phyloP scores from a whole-genome alignment of 2,797 vertebrate genomes.

The Arnoldichthys spilopterus region DNA sequence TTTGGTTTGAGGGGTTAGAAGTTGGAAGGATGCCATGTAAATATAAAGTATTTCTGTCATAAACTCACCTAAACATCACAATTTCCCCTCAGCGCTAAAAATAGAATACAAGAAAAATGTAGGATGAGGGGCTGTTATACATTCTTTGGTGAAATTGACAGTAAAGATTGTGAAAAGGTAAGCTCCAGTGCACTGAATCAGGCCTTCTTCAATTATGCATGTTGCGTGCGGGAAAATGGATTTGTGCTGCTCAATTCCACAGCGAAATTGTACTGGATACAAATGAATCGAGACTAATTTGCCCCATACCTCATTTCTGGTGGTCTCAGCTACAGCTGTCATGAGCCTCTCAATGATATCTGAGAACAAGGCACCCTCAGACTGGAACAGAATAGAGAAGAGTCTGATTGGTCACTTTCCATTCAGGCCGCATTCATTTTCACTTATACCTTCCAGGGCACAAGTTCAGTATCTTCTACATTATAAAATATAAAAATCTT shows the following conservation, averaged over 20 bases:
- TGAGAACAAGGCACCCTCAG: neutral
- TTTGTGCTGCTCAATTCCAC: neutral
- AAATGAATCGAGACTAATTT: slow-evolving; percentile 5
- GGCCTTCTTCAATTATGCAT: slow-evolving; percentile 27
- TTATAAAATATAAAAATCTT: too few relatives aligned
- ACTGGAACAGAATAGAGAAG: neutral
- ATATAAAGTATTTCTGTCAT: neutral
- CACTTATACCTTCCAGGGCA: neutral
- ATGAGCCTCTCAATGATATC: neutral
- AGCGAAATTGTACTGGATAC: neutral
- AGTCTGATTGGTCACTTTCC: neutral
- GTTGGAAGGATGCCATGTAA: too few relatives aligned
- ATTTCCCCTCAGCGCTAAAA: neutral
- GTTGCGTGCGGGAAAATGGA: neutral
- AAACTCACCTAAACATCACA: neutral
- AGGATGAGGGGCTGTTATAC: too few relatives aligned
- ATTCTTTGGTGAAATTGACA: neutral
- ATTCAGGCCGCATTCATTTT: neutral
- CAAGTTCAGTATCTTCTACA: too few relatives aligned
- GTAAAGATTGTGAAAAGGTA: neutral
- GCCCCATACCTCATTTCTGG: neutral
- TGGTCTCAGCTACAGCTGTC: slow-evolving; percentile 1
- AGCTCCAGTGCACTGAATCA: neutral
- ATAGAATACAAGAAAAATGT: too few relatives aligned
- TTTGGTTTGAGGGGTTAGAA: too few relatives aligned